Evolutionary conservation across 2,113 vertebrate species (phyloP).

Genomic region (Albula goreensis): DNA sequence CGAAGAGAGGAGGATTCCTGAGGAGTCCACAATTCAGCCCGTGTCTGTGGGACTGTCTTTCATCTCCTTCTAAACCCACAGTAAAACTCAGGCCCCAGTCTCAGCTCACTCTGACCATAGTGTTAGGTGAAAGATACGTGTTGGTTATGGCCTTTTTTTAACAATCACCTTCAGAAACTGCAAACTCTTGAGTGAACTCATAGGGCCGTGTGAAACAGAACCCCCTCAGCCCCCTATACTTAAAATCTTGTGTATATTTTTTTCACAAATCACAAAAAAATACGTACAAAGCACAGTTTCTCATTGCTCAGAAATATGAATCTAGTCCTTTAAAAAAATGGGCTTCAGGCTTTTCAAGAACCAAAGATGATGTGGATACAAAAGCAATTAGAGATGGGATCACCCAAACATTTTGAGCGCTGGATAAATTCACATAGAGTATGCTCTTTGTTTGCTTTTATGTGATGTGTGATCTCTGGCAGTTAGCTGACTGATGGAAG

Average conservation of each 20-base stretch:
- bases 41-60: background rate
- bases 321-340: background rate
- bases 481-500: conserved; percentile 21
- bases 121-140: background rate
- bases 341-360: background rate
- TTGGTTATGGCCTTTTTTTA: background rate
- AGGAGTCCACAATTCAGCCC: background rate
- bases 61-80: background rate
- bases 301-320: too few species aligned
- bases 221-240: background rate
- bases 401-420: background rate
- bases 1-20: background rate
- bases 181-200: background rate
- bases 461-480: conserved; percentile 4
- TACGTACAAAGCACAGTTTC: too few species aligned
- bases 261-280: background rate
- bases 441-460: background rate
- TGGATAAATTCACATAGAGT: background rate
- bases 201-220: background rate
- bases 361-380: background rate
- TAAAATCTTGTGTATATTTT: too few species aligned
- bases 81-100: background rate
- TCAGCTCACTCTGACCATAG: background rate
- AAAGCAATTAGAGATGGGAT: background rate
- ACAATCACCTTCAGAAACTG: background rate